Conservation (phyloP, 2,113 vertebrate genomes). For the Archilochus colubris region DNA sequence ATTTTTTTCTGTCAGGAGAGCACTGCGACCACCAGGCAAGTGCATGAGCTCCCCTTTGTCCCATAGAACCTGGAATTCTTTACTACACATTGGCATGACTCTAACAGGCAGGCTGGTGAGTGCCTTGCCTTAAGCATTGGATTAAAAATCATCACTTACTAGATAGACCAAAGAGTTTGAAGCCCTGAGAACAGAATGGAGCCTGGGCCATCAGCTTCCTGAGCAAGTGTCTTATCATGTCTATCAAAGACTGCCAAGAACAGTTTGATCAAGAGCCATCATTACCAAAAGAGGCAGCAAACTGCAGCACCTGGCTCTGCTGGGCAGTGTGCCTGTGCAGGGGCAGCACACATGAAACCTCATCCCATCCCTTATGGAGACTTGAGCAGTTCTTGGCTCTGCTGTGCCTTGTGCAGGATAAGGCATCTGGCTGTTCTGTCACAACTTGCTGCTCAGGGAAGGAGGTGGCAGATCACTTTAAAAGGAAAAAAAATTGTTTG, state of each 20-base stretch:
- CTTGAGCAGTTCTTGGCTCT: neutral
- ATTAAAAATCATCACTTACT: neutral
- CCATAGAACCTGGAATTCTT: neutral
- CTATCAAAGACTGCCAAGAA: constrained; percentile 22
- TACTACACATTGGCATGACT: rapidly evolving
- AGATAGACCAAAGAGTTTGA: neutral
- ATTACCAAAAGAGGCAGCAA: constrained; percentile 10
- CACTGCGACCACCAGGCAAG: neutral
- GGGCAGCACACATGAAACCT: neutral
- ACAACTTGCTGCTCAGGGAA: neutral
- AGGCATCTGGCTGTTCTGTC: neutral
- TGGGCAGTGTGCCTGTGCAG: neutral
- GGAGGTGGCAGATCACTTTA: neutral
- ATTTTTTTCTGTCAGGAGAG: neutral
- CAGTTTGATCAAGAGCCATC: neutral
- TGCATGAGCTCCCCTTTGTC: neutral
- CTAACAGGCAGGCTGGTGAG: neutral
- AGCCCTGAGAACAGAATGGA: neutral
- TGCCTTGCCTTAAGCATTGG: neutral
- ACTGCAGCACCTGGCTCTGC: constrained; percentile 21
- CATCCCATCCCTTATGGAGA: neutral
- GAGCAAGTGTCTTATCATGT: neutral
- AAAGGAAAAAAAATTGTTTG: neutral
- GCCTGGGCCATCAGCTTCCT: neutral
- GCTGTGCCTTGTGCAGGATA: neutral